Base-by-base conservation (phyloP, 2,113 vertebrate species). In the Brachionichthys hirsutus region DNA sequence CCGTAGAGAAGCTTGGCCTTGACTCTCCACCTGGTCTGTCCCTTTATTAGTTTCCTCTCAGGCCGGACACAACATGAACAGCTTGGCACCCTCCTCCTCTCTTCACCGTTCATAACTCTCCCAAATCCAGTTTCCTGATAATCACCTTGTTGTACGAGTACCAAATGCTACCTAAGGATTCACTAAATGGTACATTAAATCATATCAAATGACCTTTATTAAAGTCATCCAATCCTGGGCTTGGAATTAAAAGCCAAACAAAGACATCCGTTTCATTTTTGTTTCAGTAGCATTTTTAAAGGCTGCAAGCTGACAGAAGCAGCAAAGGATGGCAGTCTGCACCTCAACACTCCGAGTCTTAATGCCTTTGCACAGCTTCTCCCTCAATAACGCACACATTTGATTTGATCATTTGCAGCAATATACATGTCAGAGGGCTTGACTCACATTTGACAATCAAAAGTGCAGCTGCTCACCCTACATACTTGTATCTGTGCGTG, bases 271-370 rank as follows among this genome's bases (percentile, higher is more conserved):
- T 79, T 88, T 86, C 61, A 47, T 81, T 79, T 62, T 70, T 16
- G 70, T 49, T 49, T 69, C 80, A 84, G 88, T 89, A 86, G 87
- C 88, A 88, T 88, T 82, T 88, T 85, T 83, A 89, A 91, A 89
- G 87, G 87, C 89, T 89, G 86, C 54, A 77, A 58, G 30, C 36
- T n/a, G n/a, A n/a, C n/a, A n/a, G n/a, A n/a, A n/a, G n/a, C n/a
- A n/a, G n/a, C n/a, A n/a, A n/a, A n/a, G n/a, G n/a, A n/a, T n/a
- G n/a, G n/a, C n/a, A n/a, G n/a, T 30, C 15, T 55, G 52, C 34
- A 46, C 51, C 57, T 62, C 52, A 45, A 38, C 22, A 16, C 34
- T 47, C 12, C n/a, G 34, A n/a, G 24, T 53, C 59, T 65, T 74
- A 22, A 35, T 65, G 58, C 51, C 20, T 56, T 42, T 42, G 14